Evolutionary conservation across 2,113 vertebrate species (phyloP).

Genomic region (Pyrgilauda ruficollis): DNA sequence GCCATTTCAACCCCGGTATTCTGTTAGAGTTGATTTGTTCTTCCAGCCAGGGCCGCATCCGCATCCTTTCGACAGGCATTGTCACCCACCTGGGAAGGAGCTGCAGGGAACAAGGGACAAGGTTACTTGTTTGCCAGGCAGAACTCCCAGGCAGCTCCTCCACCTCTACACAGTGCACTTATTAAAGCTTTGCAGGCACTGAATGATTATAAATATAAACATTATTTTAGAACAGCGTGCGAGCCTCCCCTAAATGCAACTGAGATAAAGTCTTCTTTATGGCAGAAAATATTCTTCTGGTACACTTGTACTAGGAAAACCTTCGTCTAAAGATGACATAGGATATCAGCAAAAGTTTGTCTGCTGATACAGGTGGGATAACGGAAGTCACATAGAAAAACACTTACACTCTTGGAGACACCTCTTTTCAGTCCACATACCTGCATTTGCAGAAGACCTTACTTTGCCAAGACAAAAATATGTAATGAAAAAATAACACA

Average conservation of each 20-base stretch:
- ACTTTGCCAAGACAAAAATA: neutral
- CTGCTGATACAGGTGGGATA: neutral
- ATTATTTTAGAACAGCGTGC: neutral
- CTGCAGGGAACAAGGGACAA: constrained; percentile 27
- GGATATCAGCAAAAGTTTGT: neutral
- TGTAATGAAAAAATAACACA: neutral
- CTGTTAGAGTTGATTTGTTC: constrained; percentile 93
- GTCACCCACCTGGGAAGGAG: constrained; percentile 61
- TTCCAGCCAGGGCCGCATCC: constrained; percentile 97
- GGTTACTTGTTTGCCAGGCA: neutral
- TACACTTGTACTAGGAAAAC: neutral
- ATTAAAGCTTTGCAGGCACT: neutral
- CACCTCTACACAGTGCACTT: neutral
- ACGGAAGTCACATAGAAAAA: neutral
- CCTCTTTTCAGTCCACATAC: neutral
- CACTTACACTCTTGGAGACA: neutral
- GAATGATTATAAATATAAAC: neutral
- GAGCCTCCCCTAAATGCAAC: neutral
- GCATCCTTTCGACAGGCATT: constrained; percentile 98
- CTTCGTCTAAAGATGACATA: neutral
- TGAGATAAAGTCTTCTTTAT: neutral
- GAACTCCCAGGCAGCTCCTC: neutral
- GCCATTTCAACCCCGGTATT: constrained; percentile 94
- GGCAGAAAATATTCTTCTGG: neutral
- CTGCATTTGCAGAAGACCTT: neutral